Evolutionary conservation across 2,113 vertebrate genomes (phyloP).

Genomic region (Empidonax alnorum): DNA sequence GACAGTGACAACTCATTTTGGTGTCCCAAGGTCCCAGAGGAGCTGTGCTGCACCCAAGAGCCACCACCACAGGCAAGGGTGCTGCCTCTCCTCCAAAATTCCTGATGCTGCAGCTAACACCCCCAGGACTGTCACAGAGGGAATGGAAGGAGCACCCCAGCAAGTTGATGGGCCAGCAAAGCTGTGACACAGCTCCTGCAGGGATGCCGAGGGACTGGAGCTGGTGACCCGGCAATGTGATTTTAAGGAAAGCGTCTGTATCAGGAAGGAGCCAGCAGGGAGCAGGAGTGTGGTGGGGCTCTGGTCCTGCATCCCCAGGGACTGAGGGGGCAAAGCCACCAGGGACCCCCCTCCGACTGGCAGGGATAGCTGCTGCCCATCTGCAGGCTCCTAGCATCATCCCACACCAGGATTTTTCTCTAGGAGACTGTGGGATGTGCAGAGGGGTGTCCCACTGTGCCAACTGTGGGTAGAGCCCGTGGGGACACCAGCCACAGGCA

Average conservation of each 20-base stretch:
- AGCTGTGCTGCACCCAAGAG: neutral
- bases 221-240: neutral
- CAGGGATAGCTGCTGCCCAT: neutral
- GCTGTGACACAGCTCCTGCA: neutral
- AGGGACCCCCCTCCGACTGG: neutral
- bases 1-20: neutral
- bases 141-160: neutral
- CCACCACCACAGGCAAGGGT: rapidly evolving
- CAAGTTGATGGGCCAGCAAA: neutral
- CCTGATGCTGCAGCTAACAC: neutral
- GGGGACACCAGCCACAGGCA: neutral
- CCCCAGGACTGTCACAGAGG: rapidly evolving
- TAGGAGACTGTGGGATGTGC: rapidly evolving
- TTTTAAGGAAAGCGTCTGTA: neutral
- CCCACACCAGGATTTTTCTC: neutral
- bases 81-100: neutral
- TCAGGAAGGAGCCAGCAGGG: neutral
- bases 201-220: neutral
- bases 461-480: neutral
- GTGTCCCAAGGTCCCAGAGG: neutral
- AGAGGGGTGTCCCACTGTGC: rapidly evolving
- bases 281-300: neutral
- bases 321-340: rapidly evolving
- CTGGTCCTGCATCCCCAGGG: rapidly evolving
- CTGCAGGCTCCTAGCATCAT: neutral